Conservation (phyloP, 2,888 invertebrate genomes). For the Smittia aterrima region DNA sequence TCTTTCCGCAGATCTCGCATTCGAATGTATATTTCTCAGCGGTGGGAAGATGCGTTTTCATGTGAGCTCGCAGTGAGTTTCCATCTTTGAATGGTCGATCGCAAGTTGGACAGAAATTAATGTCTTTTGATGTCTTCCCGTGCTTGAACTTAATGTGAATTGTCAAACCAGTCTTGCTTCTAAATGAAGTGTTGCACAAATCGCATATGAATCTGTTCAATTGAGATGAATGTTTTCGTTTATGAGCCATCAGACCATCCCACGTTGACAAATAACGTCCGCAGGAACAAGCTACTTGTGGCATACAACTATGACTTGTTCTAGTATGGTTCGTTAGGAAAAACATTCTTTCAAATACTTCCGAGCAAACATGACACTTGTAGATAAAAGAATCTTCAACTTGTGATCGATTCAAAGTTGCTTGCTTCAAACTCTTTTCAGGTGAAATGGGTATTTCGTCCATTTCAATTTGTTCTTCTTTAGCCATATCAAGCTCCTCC, state of each 20-base stretch:
- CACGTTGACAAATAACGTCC: conserved; percentile 25
- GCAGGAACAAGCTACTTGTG: conserved; percentile 25
- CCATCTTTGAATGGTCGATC: background rate
- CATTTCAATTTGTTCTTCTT: background rate
- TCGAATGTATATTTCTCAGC: background rate
- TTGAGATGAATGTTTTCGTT: conserved; percentile 1
- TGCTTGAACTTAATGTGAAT: conserved; percentile 38
- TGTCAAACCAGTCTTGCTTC: conserved; percentile 11
- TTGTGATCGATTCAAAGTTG: background rate
- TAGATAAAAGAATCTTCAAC: background rate
- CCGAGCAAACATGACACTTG: conserved; percentile 22
- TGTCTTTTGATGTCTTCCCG: background rate
- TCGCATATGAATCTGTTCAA: background rate
- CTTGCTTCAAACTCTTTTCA: no score
- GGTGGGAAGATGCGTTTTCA: background rate
- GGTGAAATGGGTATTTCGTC: background rate
- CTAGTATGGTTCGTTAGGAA: conserved; percentile 28
- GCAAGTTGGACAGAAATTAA: conserved; percentile 8
- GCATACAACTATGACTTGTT: background rate
- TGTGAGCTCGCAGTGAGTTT: background rate
- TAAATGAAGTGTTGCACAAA: background rate
- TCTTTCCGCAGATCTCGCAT: background rate
- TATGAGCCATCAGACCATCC: conserved; percentile 21
- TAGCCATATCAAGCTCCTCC: background rate
- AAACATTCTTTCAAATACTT: conserved; percentile 15